Evolutionary conservation across 2,113 vertebrate genomes (phyloP).

Genomic region (Ameiurus melas): DNA sequence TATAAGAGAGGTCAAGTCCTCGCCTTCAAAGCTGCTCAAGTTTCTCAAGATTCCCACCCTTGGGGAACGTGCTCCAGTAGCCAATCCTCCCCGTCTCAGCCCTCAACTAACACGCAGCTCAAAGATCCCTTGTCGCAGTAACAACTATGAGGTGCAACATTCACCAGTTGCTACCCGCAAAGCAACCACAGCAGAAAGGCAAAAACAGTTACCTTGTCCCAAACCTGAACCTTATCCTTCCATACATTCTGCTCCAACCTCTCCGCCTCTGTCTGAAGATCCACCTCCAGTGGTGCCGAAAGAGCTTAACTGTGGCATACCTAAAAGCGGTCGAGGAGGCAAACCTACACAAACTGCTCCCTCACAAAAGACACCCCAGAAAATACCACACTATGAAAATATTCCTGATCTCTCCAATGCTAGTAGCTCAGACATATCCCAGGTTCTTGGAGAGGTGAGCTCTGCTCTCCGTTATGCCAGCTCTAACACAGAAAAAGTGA

Average conservation of each 20-base stretch:
- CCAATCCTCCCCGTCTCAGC: conserved; percentile 79
- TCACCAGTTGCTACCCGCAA: conserved; percentile 78
- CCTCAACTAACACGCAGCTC: conserved; percentile 88
- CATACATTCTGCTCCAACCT: conserved; percentile 75
- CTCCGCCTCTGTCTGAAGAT: conserved; percentile 71
- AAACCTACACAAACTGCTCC: conserved; percentile 53
- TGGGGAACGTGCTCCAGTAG: conserved; percentile 72
- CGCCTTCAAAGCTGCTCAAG: conserved; percentile 82
- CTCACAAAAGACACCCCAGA: conserved; percentile 59
- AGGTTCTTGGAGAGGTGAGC: conserved; percentile 64
- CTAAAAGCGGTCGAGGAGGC: conserved; percentile 60
- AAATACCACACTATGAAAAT: conserved; percentile 75
- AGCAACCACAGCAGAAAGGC: conserved; percentile 72
- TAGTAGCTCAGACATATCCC: conserved; percentile 49
- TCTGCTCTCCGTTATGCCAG: conserved; percentile 63
- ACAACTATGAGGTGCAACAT: conserved; percentile 85
- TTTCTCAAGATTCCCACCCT: conserved; percentile 84
- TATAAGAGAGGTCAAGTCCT: conserved; percentile 53
- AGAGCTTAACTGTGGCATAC: conserved; percentile 67
- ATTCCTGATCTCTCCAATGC: conserved; percentile 59
- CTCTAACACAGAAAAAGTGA: conserved; percentile 56
- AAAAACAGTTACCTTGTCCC: conserved; percentile 67
- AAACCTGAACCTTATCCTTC: conserved; percentile 72
- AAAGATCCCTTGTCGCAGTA: conserved; percentile 87
- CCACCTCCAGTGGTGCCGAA: conserved; percentile 59